Evolutionary conservation across 2,113 vertebrate genomes (phyloP).

Genomic region (Seriola aureovittata): DNA sequence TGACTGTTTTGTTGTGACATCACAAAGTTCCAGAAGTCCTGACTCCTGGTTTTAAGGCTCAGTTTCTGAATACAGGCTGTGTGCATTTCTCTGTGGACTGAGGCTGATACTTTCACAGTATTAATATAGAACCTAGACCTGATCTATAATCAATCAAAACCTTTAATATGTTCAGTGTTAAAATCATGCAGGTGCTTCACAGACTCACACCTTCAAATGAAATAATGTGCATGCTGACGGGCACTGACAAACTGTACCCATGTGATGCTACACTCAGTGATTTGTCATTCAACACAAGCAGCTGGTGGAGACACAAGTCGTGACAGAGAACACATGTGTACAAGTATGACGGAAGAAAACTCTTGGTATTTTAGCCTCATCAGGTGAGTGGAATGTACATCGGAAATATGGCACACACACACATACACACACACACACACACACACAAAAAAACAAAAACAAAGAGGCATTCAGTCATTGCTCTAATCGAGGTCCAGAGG

Average conservation of each 20-base stretch:
- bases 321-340: constrained; percentile 34
- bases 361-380: constrained; percentile 25
- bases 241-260: constrained; percentile 19
- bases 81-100: too few species aligned
- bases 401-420: not conserved
- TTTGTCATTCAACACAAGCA: constrained; percentile 58
- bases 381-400: constrained; percentile 23
- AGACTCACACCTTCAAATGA: constrained; percentile 16
- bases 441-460: not conserved
- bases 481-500: not conserved
- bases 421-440: not conserved
- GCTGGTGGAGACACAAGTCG: constrained; percentile 44
- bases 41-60: too few species aligned
- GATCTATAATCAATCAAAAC: too few species aligned
- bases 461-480: constrained; percentile 33
- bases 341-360: not conserved
- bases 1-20: too few species aligned
- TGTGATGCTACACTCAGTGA: constrained; percentile 18
- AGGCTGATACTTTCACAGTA: too few species aligned
- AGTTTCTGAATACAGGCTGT: too few species aligned
- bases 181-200: not conserved
- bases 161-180: not conserved
- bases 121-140: too few species aligned
- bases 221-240: not conserved
- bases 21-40: too few species aligned